A percentile compares a stretch with the other conserved stretches of the same genome.
Conservation (phyloP, 2,797 vertebrate species). For the Erithacus rubecula region DNA sequence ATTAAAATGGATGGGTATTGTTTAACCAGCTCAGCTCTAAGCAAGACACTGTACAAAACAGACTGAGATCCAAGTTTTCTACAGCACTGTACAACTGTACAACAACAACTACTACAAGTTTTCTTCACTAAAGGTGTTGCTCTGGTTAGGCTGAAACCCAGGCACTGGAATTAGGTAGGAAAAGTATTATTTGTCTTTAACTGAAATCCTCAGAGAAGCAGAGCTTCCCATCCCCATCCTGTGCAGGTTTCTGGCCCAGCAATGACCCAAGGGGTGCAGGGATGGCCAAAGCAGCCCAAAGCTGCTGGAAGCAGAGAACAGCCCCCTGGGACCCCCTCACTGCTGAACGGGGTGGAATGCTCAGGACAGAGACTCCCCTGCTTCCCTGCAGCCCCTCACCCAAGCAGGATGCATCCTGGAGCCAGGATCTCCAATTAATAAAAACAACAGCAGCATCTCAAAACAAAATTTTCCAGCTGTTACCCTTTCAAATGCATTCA, state of each 20-base stretch:
- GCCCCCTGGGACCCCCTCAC: accelerated
- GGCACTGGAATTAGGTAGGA: neutral
- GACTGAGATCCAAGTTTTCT: neutral
- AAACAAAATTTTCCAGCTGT: neutral
- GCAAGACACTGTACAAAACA: neutral
- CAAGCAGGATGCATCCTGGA: neutral
- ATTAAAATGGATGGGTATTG: neutral
- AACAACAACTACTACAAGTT: no score
- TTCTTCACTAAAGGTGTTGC: neutral
- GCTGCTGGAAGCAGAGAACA: neutral
- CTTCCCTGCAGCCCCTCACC: no score
- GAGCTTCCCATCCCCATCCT: accelerated
- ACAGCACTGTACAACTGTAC: no score
- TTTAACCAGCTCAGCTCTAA: neutral
- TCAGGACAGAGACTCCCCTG: neutral
- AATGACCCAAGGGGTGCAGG: accelerated
- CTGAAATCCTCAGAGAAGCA: neutral
- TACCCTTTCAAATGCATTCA: neutral
- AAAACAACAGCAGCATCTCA: neutral
- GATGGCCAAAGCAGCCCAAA: neutral
- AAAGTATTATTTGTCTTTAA: neutral
- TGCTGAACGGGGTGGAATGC: accelerated
- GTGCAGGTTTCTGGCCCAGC: neutral
- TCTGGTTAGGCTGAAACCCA: neutral
- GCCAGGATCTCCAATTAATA: neutral